phyloP scores from a whole-genome alignment of 2,888 invertebrate species.

The Spilarctia lutea region DNA sequence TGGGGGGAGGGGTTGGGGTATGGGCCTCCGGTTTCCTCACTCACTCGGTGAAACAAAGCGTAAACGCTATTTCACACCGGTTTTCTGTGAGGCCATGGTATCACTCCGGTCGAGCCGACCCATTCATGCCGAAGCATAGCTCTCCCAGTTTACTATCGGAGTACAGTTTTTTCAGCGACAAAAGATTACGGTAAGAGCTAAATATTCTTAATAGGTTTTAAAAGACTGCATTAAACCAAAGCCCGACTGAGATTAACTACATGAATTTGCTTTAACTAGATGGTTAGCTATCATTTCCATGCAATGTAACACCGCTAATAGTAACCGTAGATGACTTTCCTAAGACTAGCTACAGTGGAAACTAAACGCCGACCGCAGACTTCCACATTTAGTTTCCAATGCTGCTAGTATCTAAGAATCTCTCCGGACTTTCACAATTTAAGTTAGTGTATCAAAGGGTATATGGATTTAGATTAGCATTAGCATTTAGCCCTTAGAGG shows the following conservation, averaged over 20 bases:
- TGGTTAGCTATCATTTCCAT: background rate
- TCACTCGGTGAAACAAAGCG: no score
- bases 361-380: background rate
- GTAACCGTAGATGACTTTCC: slow-evolving; percentile 6
- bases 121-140: no score
- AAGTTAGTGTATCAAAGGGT: slow-evolving; percentile 12
- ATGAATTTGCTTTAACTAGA: background rate
- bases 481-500: background rate
- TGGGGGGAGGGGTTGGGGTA: no score
- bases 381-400: slow-evolving; percentile 5
- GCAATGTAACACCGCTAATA: background rate
- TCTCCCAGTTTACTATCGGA: no score
- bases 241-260: background rate
- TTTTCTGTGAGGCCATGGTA: no score
- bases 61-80: no score
- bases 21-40: no score
- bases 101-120: no score
- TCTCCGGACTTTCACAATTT: slow-evolving; percentile 16
- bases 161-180: no score
- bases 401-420: slow-evolving; percentile 9
- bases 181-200: no score
- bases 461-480: slow-evolving; percentile 4
- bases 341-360: slow-evolving; percentile 12
- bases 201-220: background rate
- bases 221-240: background rate